Base-by-base conservation (phyloP, 2,113 vertebrate genomes). In the Microcebus murinus region DNA sequence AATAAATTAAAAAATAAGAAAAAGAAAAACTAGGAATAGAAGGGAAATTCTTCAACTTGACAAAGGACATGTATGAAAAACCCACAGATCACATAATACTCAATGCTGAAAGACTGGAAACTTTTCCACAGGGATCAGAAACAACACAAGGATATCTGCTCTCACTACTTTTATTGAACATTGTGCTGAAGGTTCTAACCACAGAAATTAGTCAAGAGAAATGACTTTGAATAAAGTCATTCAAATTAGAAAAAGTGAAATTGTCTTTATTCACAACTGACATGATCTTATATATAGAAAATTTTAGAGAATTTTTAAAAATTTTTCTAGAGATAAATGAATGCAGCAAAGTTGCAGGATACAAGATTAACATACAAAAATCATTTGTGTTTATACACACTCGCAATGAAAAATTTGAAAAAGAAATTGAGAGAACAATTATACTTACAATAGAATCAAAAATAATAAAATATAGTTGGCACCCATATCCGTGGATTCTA, bases 191-290 rank as follows among this genome's bases (percentile, higher is more conserved):
- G 76, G 48, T 68, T 29, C 25, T 77, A 90, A 94, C 23, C 31
- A 95, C 39, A 77, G 80, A 39, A 70, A 48, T 79, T 70, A 68
- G 34, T 85, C 13, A 85, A 59, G 39, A 90, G 83, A 90, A 83
- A 83, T 14, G 73, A 50, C 42, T 42, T 42, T 42, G 42, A 81
- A 61, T 52, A 79, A 70, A 48, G 29, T 8, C 74, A 95, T 63
- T 42, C 5, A 96, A 86, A 95, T 59, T 90, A 68, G 27, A 31
- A 84, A 71, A 71, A 65, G 63, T 48, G 85, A 90, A 79, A 59
- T 39, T 50, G 42, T 77, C 80, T 93, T 71, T 73, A 70, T 57
- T 91, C 65, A 92, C 65, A 67, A 23, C 57, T 67, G 55, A 57
- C 36, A 90, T 45, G 23, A 84, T 77, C 5, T 50, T 93, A 73